Evolutionary conservation across 2,113 vertebrate genomes (phyloP), one percentile per base, ranked within the genome.

Genomic region (Bubalus kerabau): DNA sequence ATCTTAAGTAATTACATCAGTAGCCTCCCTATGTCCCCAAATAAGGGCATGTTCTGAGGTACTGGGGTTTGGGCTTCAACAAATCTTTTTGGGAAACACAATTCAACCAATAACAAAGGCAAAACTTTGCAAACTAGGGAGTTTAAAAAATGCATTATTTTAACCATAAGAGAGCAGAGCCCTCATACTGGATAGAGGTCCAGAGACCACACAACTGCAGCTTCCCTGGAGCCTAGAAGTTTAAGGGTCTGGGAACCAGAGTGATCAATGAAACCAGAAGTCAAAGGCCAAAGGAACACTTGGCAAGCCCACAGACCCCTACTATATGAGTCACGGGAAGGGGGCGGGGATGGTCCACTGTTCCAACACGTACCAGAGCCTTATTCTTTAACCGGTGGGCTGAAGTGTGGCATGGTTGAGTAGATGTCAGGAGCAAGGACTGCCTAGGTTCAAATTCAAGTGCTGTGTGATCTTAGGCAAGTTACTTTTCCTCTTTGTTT

Each of bases 291-390:
- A 48, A 80, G 83, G 11, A 64, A 88, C 7, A 17, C 43, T 43
- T 21, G n/a, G 64, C 43, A 30, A 59, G 24, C 5, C n/a, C n/a
- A 7, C 8, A 80, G 48, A 30, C n/a, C 19, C 16, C 3, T 2
- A n/a, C 7, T 74, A 40, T 74, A 74, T 43, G 36, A 40, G 36
- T 74, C 71, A 40, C 11, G 0, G 17, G 17, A 71, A 36, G n/a
- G 0, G 19, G 36, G 19, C 0, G 11, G 4, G 2, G 23, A 9
- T 32, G 32, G 6, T 15, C 48, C n/a, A 7, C 7, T 21, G 23
- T 80, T 86, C 9, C n/a, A 56, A 19, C 0, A 43, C 0, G 2
- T 46, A 4, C 43, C 26, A 48, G 23, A 59, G 11, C 43, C 74
- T 96, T 96, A 0, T 30, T 78, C 15, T 78, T 85, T 56, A 48